These are phyloP conservation scores for Drosophila mimetica DNA, from an alignment of 2,888 invertebrate genomes.

Conservation along the genomic window DNA sequence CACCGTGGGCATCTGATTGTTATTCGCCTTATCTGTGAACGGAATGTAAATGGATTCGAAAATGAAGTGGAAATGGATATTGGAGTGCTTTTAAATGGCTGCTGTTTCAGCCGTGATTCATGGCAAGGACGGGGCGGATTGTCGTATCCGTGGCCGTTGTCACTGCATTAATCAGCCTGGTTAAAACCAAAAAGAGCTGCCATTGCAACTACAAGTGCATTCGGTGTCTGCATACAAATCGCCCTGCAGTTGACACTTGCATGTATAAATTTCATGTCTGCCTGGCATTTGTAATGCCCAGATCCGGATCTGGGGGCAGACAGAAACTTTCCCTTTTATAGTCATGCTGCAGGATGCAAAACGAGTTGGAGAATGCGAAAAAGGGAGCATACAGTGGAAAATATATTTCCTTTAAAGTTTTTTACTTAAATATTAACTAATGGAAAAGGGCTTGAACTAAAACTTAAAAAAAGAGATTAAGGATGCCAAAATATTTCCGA, in stretches of 20 bases:
- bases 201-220: slow-evolving; percentile 60
- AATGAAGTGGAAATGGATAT: slow-evolving; percentile 29
- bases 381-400: slow-evolving; percentile 21
- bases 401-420: not conserved
- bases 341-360: slow-evolving; percentile 42
- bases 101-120: slow-evolving; percentile 51
- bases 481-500: not conserved
- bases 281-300: slow-evolving; percentile 67
- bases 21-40: slow-evolving; percentile 56
- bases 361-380: slow-evolving; percentile 37
- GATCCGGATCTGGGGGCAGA: slow-evolving; percentile 47
- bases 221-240: slow-evolving; percentile 66
- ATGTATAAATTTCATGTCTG: slow-evolving; percentile 53
- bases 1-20: slow-evolving; percentile 86
- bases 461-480: not conserved
- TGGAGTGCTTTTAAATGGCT: slow-evolving; percentile 36
- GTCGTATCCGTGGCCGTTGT: slow-evolving; percentile 27
- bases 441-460: too few species aligned
- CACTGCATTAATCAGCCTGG: slow-evolving; percentile 58
- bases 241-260: slow-evolving; percentile 65
- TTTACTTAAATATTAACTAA: not conserved
- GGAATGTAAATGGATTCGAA: slow-evolving; percentile 30
- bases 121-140: slow-evolving; percentile 48
- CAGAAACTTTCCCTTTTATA: slow-evolving; percentile 51
- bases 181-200: slow-evolving; percentile 47